Evolutionary conservation across 1,140 invertebrate genomes (phyloP).

Genomic region (Dendrolimus kikuchii): DNA sequence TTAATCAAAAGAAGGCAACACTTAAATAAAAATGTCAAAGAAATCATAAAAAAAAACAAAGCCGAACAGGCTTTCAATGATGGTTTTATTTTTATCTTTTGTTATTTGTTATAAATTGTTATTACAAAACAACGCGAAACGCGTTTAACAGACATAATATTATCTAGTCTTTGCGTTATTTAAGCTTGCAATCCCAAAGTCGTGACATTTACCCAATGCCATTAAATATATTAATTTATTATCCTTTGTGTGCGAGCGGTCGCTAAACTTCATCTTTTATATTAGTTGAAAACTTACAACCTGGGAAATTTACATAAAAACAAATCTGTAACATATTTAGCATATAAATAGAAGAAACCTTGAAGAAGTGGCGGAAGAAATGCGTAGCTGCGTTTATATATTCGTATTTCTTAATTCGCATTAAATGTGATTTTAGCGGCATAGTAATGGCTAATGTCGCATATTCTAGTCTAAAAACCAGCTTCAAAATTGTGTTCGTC

Average conservation of each 20-base stretch:
- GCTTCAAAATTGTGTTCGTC: conserved; percentile 3
- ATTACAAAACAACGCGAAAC: conserved; percentile 27
- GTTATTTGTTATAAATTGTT: conserved; percentile 58
- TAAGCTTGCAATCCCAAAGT: conserved; percentile 22
- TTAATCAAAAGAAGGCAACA: conserved; percentile 60
- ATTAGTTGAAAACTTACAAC: neutral
- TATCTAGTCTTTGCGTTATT: conserved; percentile 53
- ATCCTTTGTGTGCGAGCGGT: conserved; percentile 44
- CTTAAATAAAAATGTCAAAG: conserved; percentile 66
- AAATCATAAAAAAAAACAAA: conserved; percentile 44
- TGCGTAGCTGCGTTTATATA: neutral
- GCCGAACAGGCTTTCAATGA: conserved; percentile 47
- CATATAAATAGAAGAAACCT: neutral
- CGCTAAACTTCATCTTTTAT: neutral
- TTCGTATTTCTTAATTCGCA: too few species aligned
- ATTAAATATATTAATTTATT: conserved; percentile 52
- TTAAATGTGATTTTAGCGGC: neutral
- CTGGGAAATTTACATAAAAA: neutral
- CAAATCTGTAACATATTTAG: conserved; percentile 8
- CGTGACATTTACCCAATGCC: conserved; percentile 49
- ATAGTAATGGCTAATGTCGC: neutral
- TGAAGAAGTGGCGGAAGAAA: too few species aligned
- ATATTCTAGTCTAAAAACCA: conserved; percentile 3
- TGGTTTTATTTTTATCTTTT: conserved; percentile 63
- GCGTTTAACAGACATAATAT: conserved; percentile 38